Evolutionary conservation across 2,888 invertebrate genomes (phyloP).

Genomic region (Omphaloscelis lunosa): DNA sequence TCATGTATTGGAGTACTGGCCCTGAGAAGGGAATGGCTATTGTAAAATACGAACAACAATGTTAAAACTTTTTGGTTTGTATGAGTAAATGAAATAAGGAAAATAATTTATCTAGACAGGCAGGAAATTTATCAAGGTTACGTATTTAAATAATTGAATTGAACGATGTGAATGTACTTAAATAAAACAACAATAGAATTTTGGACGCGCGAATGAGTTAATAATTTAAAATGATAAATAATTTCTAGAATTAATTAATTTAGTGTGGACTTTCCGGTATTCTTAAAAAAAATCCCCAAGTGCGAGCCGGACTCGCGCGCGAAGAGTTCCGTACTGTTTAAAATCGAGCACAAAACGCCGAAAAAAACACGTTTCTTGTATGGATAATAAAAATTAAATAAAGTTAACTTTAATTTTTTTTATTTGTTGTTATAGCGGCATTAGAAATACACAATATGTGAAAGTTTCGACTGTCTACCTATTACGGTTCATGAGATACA

Average conservation of each 20-base stretch:
- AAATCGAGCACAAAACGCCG: too few species aligned
- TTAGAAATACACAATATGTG: too few species aligned
- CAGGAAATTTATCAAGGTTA: constrained; percentile 53
- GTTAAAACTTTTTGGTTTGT: constrained; percentile 2
- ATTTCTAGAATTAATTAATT: neutral
- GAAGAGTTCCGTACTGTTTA: too few species aligned
- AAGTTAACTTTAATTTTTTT: too few species aligned
- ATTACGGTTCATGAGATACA: too few species aligned
- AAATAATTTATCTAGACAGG: constrained; percentile 32
- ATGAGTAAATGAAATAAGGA: constrained; percentile 4
- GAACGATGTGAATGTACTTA: constrained; percentile 31
- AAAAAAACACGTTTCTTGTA: too few species aligned
- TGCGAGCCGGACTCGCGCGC: too few species aligned
- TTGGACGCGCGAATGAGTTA: constrained; percentile 9
- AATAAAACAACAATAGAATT: constrained; percentile 27
- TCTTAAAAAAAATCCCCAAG: too few species aligned
- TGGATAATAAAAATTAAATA: too few species aligned
- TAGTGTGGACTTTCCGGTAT: neutral
- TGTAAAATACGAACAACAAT: neutral
- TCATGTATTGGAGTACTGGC: constrained; percentile 25
- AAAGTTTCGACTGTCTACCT: too few species aligned
- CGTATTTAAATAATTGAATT: constrained; percentile 15
- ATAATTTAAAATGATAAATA: neutral
- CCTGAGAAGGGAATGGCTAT: constrained; percentile 58
- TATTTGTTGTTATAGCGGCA: too few species aligned